Conservation (phyloP, 2,113 vertebrate genomes). For the Austrofundulus limnaeus region DNA sequence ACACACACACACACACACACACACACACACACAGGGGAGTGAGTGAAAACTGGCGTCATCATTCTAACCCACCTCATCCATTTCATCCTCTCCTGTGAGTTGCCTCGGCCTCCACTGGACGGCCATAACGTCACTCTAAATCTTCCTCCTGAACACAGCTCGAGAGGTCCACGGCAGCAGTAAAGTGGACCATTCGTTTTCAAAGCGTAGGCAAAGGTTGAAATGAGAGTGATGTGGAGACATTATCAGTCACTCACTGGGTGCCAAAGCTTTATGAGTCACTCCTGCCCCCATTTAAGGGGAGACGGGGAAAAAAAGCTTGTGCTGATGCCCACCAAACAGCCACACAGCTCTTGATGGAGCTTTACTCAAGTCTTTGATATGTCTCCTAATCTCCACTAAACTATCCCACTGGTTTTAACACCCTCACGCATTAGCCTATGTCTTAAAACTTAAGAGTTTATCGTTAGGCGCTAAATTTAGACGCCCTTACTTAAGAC, state of each 20-base stretch:
- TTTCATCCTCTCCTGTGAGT: slow-evolving; percentile 64
- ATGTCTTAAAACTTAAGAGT: slow-evolving; percentile 78
- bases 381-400: slow-evolving; percentile 73
- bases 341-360: slow-evolving; percentile 50
- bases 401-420: slow-evolving; percentile 75
- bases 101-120: slow-evolving; percentile 48
- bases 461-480: slow-evolving; percentile 71
- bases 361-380: slow-evolving; percentile 70
- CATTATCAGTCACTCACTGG: slow-evolving; percentile 62
- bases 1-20: too few relatives aligned
- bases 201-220: slow-evolving; percentile 56
- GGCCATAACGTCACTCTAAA: slow-evolving; percentile 60
- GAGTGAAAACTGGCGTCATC: slow-evolving; percentile 54
- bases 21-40: too few relatives aligned
- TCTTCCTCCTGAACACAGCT: slow-evolving; percentile 61
- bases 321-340: slow-evolving; percentile 67
- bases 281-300: slow-evolving; percentile 27
- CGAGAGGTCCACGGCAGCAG: slow-evolving; percentile 39
- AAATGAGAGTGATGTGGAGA: slow-evolving; percentile 56
- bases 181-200: slow-evolving; percentile 70
- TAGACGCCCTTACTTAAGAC: slow-evolving; percentile 67
- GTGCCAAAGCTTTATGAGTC: slow-evolving; percentile 57
- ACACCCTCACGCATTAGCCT: slow-evolving; percentile 71
- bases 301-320: slow-evolving; percentile 15
- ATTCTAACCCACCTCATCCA: slow-evolving; percentile 55